These are phyloP conservation scores for Potamarius usumacintae DNA, from an alignment of 2,113 vertebrate species.

Conservation along the genomic window DNA sequence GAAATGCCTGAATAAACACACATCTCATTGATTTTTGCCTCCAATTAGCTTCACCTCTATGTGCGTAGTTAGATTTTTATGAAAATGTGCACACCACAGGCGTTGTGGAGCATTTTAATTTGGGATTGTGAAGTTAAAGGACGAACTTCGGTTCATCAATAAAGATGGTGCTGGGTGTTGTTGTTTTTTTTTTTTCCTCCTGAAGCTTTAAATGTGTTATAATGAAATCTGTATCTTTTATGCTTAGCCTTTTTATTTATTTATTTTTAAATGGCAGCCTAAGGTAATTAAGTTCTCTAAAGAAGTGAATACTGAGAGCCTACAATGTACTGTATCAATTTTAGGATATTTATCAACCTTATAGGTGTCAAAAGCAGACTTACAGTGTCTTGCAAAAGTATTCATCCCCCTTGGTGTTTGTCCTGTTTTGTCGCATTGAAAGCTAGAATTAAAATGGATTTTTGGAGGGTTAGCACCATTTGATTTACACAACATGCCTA, in stretches of 20 bases:
- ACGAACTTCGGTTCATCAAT: neutral
- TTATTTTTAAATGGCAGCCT: neutral
- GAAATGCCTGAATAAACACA: constrained; percentile 23
- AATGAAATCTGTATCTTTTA: neutral
- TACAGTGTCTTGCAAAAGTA: too few species aligned
- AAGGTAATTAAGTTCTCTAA: neutral
- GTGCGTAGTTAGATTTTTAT: neutral
- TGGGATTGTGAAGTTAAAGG: constrained; percentile 1
- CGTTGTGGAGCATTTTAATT: neutral
- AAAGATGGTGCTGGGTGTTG: neutral
- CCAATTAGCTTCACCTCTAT: neutral
- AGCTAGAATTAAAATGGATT: too few species aligned
- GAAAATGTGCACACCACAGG: neutral
- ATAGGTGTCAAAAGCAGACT: neutral
- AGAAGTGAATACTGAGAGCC: neutral
- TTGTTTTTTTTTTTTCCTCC: neutral
- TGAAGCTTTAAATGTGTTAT: neutral
- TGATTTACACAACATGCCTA: too few species aligned
- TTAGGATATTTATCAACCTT: neutral
- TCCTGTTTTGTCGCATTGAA: too few species aligned
- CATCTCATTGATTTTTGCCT: constrained; percentile 3
- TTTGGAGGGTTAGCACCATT: too few species aligned
- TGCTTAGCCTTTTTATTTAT: neutral
- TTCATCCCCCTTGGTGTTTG: too few species aligned
- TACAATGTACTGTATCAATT: neutral